Percentiles rank a stretch among this genome's conserved stretches.
Evolutionary conservation across 2,113 vertebrate species (phyloP).

Genomic region (Rutilus rutilus): DNA sequence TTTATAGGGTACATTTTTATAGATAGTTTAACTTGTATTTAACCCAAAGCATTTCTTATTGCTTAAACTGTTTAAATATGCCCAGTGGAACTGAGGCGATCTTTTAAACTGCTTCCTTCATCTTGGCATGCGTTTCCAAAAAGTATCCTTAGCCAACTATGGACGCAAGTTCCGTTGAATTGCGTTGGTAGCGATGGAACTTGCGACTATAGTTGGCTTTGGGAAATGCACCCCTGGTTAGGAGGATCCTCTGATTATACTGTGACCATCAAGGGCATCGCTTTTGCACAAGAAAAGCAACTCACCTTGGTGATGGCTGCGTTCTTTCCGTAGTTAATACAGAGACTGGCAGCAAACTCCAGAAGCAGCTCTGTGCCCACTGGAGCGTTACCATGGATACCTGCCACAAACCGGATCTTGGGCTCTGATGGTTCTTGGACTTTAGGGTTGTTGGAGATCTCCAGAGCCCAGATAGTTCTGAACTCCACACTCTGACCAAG

Average conservation of each 20-base stretch:
- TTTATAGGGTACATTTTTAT: no score
- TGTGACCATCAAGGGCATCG: neutral
- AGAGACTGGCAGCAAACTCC: slow-evolving; percentile 91
- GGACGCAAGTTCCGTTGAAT: no score
- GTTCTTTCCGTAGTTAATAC: slow-evolving; percentile 94
- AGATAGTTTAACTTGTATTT: no score
- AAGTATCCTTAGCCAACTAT: no score
- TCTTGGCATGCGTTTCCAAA: no score
- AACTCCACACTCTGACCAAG: slow-evolving; percentile 91
- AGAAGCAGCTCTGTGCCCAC: slow-evolving; percentile 94
- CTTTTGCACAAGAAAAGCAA: neutral
- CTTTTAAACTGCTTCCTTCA: no score
- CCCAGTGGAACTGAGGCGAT: no score
- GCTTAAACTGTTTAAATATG: no score
- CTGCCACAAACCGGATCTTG: slow-evolving; percentile 92
- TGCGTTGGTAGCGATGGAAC: no score
- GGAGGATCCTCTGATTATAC: neutral
- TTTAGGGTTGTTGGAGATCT: slow-evolving; percentile 93
- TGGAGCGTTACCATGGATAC: slow-evolving; percentile 92
- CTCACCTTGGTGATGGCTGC: slow-evolving; percentile 87
- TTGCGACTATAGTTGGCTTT: no score
- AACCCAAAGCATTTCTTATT: no score
- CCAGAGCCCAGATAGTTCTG: slow-evolving; percentile 90
- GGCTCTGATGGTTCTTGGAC: slow-evolving; percentile 86
- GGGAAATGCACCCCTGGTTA: no score